These are phyloP conservation scores for Parapsyche elsis DNA, from an alignment of 1,140 invertebrate genomes.

Conservation along the genomic window DNA sequence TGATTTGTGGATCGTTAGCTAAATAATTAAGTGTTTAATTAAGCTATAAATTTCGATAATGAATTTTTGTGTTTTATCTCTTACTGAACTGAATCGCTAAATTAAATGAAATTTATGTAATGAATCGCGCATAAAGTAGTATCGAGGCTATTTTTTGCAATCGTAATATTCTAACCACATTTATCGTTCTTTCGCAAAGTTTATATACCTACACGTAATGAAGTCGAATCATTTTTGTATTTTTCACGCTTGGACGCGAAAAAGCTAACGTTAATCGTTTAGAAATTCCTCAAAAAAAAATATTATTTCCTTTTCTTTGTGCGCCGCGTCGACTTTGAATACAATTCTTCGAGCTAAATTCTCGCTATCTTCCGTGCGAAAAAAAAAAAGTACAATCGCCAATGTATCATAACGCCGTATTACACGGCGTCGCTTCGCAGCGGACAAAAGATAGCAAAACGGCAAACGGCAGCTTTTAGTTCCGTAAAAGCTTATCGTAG, in stretches of 20 bases:
- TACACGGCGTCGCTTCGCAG: neutral
- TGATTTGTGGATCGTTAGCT: neutral
- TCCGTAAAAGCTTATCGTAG: constrained; percentile 6
- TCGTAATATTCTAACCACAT: too few species aligned
- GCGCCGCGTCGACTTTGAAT: too few species aligned
- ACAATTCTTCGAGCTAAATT: too few species aligned
- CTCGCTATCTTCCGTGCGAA: too few species aligned
- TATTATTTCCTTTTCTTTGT: too few species aligned
- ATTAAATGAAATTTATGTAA: constrained; percentile 16
- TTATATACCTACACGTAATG: too few species aligned
- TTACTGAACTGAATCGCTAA: neutral
- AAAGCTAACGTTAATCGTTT: too few species aligned
- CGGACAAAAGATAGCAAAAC: constrained; percentile 18
- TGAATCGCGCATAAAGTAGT: neutral
- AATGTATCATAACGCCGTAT: neutral
- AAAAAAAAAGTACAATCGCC: too few species aligned
- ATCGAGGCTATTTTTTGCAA: neutral
- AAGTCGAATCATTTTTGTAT: too few species aligned
- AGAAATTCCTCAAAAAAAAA: too few species aligned
- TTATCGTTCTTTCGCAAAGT: too few species aligned
- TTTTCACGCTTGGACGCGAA: too few species aligned
- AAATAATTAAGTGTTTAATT: neutral
- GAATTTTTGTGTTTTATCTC: neutral
- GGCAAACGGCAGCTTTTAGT: neutral
- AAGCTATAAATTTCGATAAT: constrained; percentile 9